Evolutionary conservation across 2,797 vertebrate species (phyloP).

Genomic region (Diglossa cyanea): DNA sequence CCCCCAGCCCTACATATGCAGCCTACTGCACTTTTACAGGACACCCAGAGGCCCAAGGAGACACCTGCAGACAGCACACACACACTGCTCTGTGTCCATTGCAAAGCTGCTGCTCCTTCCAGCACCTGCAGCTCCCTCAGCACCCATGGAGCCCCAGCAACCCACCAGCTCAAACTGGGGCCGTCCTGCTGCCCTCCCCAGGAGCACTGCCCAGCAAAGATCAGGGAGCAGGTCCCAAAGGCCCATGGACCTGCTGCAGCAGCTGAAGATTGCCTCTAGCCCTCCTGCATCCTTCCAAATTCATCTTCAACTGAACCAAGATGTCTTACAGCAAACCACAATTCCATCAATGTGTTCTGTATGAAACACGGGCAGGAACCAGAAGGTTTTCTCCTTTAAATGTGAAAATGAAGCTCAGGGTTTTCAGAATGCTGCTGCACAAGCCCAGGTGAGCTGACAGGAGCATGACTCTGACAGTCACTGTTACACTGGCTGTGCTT

Average conservation of each 20-base stretch:
- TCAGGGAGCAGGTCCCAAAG: not conserved
- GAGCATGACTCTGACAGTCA: not conserved
- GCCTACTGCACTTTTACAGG: not conserved
- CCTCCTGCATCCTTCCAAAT: not conserved
- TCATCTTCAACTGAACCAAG: not conserved
- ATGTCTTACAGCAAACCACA: not conserved
- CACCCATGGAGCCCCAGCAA: rapidly evolving
- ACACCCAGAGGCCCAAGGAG: rapidly evolving
- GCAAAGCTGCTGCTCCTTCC: not conserved
- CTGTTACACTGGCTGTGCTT: too few relatives aligned
- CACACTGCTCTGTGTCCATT: rapidly evolving
- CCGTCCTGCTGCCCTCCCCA: rapidly evolving
- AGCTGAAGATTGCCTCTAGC: rapidly evolving
- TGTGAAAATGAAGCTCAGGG: not conserved
- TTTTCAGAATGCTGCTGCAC: not conserved
- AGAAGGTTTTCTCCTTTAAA: not conserved
- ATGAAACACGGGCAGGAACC: not conserved
- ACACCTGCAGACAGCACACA: not conserved
- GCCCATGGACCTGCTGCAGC: not conserved
- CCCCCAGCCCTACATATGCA: not conserved
- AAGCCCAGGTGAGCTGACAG: not conserved
- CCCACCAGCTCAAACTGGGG: not conserved
- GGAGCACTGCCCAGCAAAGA: not conserved
- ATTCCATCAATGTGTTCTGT: not conserved
- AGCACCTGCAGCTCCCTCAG: not conserved